A percentile compares a stretch with the other conserved stretches of the same genome.
Conservation (phyloP, 2,888 invertebrate species). For the Eurois occulta region DNA sequence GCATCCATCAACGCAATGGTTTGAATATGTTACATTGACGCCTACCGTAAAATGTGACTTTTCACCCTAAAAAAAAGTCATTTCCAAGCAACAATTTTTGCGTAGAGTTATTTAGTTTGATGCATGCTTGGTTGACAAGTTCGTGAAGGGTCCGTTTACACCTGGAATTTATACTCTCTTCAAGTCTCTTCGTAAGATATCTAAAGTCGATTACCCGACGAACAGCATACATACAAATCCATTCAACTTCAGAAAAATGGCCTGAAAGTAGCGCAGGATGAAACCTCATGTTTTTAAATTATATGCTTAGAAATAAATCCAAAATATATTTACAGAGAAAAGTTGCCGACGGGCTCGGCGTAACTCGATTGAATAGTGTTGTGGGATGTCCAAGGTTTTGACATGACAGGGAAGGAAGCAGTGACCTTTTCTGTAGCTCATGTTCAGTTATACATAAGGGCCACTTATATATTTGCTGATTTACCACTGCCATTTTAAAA, state of each 20-base stretch:
- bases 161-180: too few species aligned
- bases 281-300: conserved; percentile 39
- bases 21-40: too few species aligned
- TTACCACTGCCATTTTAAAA: not conserved
- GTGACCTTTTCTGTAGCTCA: not conserved
- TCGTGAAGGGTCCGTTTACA: too few species aligned
- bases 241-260: not conserved
- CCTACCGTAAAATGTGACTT: too few species aligned
- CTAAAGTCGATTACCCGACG: not conserved
- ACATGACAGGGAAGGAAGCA: too few species aligned
- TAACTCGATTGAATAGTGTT: not conserved
- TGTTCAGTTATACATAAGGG: not conserved
- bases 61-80: too few species aligned
- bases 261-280: not conserved
- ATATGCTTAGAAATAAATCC: conserved; percentile 9
- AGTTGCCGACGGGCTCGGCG: not conserved
- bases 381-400: not conserved
- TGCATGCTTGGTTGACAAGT: too few species aligned
- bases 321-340: conserved; percentile 12
- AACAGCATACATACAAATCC: not conserved
- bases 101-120: too few species aligned
- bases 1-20: too few species aligned
- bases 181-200: not conserved
- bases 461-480: not conserved
- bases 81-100: too few species aligned